Evolutionary conservation across 2,113 vertebrate species (phyloP).

Genomic region (Nerophis lumbriciformis): DNA sequence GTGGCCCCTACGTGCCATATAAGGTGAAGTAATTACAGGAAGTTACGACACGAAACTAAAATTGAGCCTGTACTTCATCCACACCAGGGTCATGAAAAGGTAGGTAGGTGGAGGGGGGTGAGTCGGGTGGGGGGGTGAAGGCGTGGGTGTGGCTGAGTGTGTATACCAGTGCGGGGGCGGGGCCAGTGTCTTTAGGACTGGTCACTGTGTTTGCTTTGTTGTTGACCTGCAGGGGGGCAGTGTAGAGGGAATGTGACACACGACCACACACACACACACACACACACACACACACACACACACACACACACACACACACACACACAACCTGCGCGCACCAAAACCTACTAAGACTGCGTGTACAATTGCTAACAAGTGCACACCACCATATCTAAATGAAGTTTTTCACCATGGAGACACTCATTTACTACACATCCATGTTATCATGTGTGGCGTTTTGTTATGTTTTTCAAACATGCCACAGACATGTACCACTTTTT

Average conservation of each 20-base stretch:
- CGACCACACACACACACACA: conserved; percentile 31
- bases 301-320: background rate
- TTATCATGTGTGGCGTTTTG: too few relatives aligned
- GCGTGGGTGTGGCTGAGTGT: conserved; percentile 58
- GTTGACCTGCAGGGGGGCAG: conserved; percentile 89
- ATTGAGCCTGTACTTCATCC: conserved; percentile 51
- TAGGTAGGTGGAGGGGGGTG: conserved; percentile 19
- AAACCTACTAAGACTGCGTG: background rate
- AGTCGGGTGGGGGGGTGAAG: conserved; percentile 11
- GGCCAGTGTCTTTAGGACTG: conserved; percentile 96
- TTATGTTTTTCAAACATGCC: too few relatives aligned
- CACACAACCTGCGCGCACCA: conserved; percentile 8
- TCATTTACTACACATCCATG: too few relatives aligned
- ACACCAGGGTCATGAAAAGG: conserved; percentile 5
- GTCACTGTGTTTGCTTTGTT: conserved; percentile 99
- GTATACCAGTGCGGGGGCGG: conserved; percentile 95
- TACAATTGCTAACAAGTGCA: too few relatives aligned
- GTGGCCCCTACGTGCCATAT: background rate
- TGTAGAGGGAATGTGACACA: conserved; percentile 60
- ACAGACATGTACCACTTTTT: too few relatives aligned
- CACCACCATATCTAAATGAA: too few relatives aligned
- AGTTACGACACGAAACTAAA: conserved; percentile 12
- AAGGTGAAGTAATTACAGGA: conserved; percentile 2
- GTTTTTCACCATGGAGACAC: too few relatives aligned
- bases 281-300: conserved; percentile 8